Conservation (phyloP, 2,888 invertebrate species). For the Autographa pulchrina region DNA sequence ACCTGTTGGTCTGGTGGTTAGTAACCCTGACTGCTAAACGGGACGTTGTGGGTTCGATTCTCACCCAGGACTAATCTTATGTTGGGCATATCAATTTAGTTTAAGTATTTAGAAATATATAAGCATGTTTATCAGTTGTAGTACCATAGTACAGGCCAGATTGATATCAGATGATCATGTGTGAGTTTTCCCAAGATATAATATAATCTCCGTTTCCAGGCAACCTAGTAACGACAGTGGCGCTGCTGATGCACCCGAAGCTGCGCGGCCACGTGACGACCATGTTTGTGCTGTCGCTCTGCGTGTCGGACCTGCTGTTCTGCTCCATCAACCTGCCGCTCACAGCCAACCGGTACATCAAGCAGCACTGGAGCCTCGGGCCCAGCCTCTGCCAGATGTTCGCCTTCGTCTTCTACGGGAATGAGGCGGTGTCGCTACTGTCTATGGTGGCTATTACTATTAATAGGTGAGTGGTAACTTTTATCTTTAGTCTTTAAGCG, state of each 20-base stretch:
- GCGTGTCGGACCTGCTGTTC: conserved; percentile 95
- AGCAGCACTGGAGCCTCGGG: conserved; percentile 95
- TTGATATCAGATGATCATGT: no score
- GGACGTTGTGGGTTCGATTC: no score
- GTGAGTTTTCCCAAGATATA: no score
- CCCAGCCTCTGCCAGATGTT: conserved; percentile 94
- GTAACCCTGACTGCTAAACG: no score
- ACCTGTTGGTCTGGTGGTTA: no score
- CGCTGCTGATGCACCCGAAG: conserved; percentile 93
- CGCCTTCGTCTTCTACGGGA: conserved; percentile 96
- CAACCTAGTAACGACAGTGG: conserved; percentile 94
- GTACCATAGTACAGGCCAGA: no score
- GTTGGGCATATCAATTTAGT: no score
- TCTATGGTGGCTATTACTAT: conserved; percentile 97
- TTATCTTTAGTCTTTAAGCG: no score
- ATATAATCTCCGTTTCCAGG: conserved; percentile 88
- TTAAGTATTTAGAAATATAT: no score
- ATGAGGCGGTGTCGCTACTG: conserved; percentile 95
- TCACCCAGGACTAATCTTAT: no score
- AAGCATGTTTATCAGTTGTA: no score
- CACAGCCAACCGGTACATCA: conserved; percentile 94
- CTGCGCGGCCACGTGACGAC: conserved; percentile 95
- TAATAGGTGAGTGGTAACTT: conserved; percentile 91
- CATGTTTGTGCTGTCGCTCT: conserved; percentile 95
- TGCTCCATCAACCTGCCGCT: conserved; percentile 95